Base-by-base conservation (phyloP, 1,140 invertebrate species). In the Heliconius himera region DNA sequence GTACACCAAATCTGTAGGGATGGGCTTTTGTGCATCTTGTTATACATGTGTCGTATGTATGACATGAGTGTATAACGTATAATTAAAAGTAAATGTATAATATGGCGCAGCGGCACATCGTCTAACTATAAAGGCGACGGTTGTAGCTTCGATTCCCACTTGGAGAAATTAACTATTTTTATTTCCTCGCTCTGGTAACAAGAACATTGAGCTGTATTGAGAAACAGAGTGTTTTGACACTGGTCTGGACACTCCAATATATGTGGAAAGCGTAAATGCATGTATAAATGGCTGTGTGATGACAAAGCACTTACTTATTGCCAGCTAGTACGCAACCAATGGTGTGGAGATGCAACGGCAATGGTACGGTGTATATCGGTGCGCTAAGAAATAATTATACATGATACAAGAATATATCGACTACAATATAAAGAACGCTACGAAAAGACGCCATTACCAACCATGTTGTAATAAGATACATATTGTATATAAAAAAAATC, bases 341-440 rank as follows among this genome's bases (percentile, higher is more conserved):
- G 56, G n/a, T 26, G 56, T 66, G 56, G 56, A 22, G 56, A 26
- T 66, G 56, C n/a, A 66, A n/a, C 56, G 56, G 56, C 56, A 66
- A 66, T 66, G 56, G n/a, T 9, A 26, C 56, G 56, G 11, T 66
- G 56, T 66, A 66, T 66, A 66, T 66, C 56, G 56, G 56, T 66
- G 56, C 11, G 56, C 56, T 66, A 29, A 66, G 56, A 66, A 66
- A 66, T 66, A 66, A 26, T 26, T 26, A 66, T 26, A 66, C 11
- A 66, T 56, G 54, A 56, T 56, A 56, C n/a, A 56, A 54, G 51
- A 54, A 56, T 4, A 66, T 13, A 26, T 26, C 20, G 13, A 56
- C 54, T 66, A 66, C 56, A 26, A 1, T 66, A 11, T 29, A 13
- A 11, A 66, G 8, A 56, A 20, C 51, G 0, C 51, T 54, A 54